Evolutionary conservation across 2,888 invertebrate species (phyloP), one percentile per base, ranked within the genome.

Genomic region (Yponomeuta sedellus): DNA sequence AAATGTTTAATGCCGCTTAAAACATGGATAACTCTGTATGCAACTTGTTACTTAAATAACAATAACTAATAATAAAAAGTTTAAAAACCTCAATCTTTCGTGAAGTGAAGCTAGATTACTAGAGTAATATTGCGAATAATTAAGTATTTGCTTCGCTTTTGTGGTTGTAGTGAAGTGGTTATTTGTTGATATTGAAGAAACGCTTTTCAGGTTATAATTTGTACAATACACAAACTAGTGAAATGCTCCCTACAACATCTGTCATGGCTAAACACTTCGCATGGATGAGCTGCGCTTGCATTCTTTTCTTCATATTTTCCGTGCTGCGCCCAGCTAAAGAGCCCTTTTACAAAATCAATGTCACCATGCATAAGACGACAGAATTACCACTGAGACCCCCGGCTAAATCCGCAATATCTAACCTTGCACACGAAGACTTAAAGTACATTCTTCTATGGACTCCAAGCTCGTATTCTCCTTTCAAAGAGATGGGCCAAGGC

Each of bases 401-500:
- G 3, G 16, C 44, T 1, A 52, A 12, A 52, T 16, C 44, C 16
- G 44, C 12, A 3, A 16, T 52, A 3, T 19, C 59, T 11, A 59
- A 25, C 25, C 22, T 59, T 20, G 59, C 20, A 11, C 59, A 59
- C 59, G 59, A 59, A 22, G 59, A 59, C 59, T 20, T 59, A 5
- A 59, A 59, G 59, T 59, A 59, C 22, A 59, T 59, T 59, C 59
- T 59, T 22, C 59, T 20, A 59, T 59, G 59, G 59, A 59, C 59
- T 3, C 52, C 44, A 10, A 5, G 5, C 44, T 4, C 16, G 44
- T 16, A 52, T 16, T 52, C 16, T 52, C 70, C 72, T 0, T 68
- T 73, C 22, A 62, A 66, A 1, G 64, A 67, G 3, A 66, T 73
- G 68, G 70, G 67, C 0, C 59, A 65, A 44, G 69, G 70, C 0